Conservation (phyloP, 2,797 vertebrate genomes). For the Emydoidea blandingii region DNA sequence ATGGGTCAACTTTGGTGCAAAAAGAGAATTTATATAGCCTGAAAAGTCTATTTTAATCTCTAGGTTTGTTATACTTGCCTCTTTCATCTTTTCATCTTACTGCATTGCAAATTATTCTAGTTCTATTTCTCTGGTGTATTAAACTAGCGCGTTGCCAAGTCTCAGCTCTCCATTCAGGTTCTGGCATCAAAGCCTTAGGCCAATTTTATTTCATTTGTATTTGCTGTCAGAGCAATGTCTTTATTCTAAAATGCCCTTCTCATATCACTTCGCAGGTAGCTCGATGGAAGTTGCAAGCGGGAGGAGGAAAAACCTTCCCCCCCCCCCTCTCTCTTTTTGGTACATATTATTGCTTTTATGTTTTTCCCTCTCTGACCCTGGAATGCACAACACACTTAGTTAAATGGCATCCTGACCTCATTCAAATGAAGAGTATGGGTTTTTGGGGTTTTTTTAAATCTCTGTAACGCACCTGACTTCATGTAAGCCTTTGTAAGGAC, state of each 20-base stretch:
- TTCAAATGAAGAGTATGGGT: conserved; percentile 47
- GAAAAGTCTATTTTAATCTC: conserved; percentile 72
- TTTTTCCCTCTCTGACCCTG: conserved; percentile 55
- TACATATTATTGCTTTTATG: conserved; percentile 66
- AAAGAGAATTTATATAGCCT: conserved; percentile 21
- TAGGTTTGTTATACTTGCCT: conserved; percentile 39
- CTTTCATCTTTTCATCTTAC: conserved; percentile 79
- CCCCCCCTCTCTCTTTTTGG: neutral
- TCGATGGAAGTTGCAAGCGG: conserved; percentile 71
- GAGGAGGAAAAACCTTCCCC: conserved; percentile 66
- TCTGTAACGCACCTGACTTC: conserved; percentile 3
- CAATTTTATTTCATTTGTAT: conserved; percentile 86
- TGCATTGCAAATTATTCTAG: conserved; percentile 73
- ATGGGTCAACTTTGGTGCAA: conserved; percentile 47
- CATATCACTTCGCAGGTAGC: conserved; percentile 82
- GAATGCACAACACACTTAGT: conserved; percentile 25
- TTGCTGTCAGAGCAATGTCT: conserved; percentile 84
- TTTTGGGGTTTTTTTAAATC: conserved; percentile 34
- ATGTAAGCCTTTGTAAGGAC: neutral
- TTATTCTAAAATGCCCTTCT: conserved; percentile 83
- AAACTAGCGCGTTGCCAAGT: conserved; percentile 72
- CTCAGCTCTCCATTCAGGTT: conserved; percentile 78
- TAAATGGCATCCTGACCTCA: conserved; percentile 52
- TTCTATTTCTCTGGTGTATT: conserved; percentile 77
- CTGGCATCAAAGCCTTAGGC: conserved; percentile 83